These are phyloP conservation scores for Drosophila fungiperda DNA, from an alignment of 2,888 invertebrate species.

Conservation along the genomic window DNA sequence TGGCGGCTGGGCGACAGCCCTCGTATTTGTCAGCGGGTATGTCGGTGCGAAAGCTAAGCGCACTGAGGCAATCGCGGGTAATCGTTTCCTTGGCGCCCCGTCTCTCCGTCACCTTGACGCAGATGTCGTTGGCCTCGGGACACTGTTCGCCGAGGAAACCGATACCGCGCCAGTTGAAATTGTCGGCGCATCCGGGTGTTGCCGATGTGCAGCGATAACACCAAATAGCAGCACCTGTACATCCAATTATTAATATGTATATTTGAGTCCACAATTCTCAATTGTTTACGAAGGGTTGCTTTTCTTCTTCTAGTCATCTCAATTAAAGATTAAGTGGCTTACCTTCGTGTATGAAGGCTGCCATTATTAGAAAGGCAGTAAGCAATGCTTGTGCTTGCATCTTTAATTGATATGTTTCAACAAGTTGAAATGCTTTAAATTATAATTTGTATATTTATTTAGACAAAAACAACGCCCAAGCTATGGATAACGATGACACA, in stretches of 20 bases:
- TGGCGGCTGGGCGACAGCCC: constrained; percentile 93
- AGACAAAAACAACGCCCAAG: constrained; percentile 54
- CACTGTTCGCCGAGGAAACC: constrained; percentile 92
- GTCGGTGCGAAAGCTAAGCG: constrained; percentile 92
- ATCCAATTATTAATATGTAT: not conserved
- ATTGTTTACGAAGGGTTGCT: constrained; percentile 9
- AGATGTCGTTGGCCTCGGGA: constrained; percentile 93
- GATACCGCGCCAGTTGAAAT: constrained; percentile 92
- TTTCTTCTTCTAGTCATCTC: constrained; percentile 2
- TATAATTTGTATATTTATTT: constrained; percentile 1
- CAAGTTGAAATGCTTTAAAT: not conserved
- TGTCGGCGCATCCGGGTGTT: constrained; percentile 93
- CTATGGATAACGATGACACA: constrained; percentile 12
- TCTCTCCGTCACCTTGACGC: constrained; percentile 94
- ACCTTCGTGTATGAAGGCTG: constrained; percentile 66
- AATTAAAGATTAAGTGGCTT: constrained; percentile 9
- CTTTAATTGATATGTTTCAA: constrained; percentile 10
- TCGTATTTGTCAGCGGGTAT: constrained; percentile 97
- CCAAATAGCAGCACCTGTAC: constrained; percentile 89
- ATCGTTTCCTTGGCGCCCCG: constrained; percentile 93
- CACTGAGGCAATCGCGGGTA: constrained; percentile 94
- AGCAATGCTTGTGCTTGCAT: constrained; percentile 39
- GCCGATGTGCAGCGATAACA: constrained; percentile 96
- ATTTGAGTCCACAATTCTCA: not conserved
- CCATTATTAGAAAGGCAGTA: constrained; percentile 49